Evolutionary conservation across 2,113 vertebrate genomes (phyloP).

Genomic region (Ctenomys sociabilis): DNA sequence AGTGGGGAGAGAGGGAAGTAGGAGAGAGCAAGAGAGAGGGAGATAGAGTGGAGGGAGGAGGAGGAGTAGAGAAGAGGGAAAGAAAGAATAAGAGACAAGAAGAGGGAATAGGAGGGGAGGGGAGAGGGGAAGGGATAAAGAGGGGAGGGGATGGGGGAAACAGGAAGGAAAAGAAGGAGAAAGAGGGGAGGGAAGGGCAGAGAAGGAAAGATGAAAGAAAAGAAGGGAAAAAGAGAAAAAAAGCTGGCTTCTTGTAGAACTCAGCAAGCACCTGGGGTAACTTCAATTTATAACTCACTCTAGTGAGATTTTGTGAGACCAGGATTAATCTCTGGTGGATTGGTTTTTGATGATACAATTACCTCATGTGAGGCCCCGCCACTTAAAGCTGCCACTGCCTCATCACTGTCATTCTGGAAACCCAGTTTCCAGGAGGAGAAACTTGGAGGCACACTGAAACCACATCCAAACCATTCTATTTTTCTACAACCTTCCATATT

Average conservation of each 20-base stretch:
- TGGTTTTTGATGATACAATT: neutral
- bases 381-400: neutral
- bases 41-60: neutral
- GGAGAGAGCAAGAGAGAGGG: neutral
- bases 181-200: neutral
- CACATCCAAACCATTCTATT: neutral
- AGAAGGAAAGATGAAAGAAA: neutral
- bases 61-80: no score
- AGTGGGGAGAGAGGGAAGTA: no score
- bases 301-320: neutral
- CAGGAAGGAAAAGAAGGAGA: no score
- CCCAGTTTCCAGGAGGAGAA: neutral
- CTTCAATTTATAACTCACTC: neutral
- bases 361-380: neutral
- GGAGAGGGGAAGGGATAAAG: neutral
- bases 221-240: neutral
- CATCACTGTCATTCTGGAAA: neutral
- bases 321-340: neutral
- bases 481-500: neutral
- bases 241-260: neutral
- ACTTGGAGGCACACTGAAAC: neutral
- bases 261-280: neutral
- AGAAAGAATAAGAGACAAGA: neutral
- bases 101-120: neutral
- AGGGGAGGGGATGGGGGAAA: accelerated